Base-by-base conservation (phyloP, 2,888 invertebrate species). In the Megalurothrips usitatus region DNA sequence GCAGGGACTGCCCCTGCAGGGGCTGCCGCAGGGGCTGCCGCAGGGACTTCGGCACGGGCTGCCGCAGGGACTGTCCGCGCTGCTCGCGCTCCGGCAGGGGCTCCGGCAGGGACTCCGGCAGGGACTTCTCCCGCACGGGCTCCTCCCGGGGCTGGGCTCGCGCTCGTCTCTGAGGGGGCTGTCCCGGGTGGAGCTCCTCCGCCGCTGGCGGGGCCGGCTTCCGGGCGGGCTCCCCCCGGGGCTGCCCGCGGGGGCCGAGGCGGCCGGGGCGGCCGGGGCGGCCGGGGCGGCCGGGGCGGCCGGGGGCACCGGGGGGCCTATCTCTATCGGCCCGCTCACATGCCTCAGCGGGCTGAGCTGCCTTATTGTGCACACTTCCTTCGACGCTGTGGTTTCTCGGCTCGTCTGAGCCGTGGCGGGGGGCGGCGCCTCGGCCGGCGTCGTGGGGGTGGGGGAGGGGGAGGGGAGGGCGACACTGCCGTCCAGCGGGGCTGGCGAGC, bases 291-390 rank as follows among this genome's bases (percentile, higher is more conserved):
- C 49, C 49, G 49, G 12, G 17, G 52, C 17, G 17, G 6, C 26
- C 26, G 68, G 6, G 6, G 14, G 26, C 10, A 9, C 26, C 8
- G 68, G 19, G 19, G 58, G 68, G 26, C 68, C 68, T 10, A 75
- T 75, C 23, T 75, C 68, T 26, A 75, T 26, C 68, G 68, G 68
- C 68, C 26, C 26, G 26, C 68, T 75, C 68, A 75, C 68, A 26
- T 23, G 68, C 68, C 26, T 9, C 23, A 75, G 68, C 23, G 68
- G 68, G 68, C 68, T 75, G 23, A 75, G 68, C 68, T 75, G 68
- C 68, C 68, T 23, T 26, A 75, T 23, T n/a, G 68, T 75, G 68
- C 68, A 75, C 68, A 75, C 68, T 26, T 75, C 68, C 68, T 75
- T 75, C 23, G 12, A 23, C 23, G 68, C 68, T n/a, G 68, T 26